Evolutionary conservation across 2,113 vertebrate species (phyloP), one percentile per base, ranked within the genome.

Genomic region (Oncorhynchus kisutch): DNA sequence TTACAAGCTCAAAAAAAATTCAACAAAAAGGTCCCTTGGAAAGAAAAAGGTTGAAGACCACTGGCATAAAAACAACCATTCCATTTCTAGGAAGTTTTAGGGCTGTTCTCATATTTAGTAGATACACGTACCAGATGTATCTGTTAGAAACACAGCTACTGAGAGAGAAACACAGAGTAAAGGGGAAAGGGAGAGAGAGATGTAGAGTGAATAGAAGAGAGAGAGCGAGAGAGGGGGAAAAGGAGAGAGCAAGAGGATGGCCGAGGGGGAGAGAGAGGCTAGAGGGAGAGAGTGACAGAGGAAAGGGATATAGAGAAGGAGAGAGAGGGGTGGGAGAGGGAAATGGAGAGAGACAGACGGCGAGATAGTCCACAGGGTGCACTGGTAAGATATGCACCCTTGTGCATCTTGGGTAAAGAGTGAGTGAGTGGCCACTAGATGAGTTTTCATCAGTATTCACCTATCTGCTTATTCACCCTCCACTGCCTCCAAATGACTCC

Each of bases 371-470:
- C 39, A 39, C 39, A 45, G 65, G 9, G 22, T 67, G 66, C 25
- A 5, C 6, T 12, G 29, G 66, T 27, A 27, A 67, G 66, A 67
- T 67, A 34, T 31, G 66, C 25, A 29, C 66, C 66, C 25, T 16
- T 16, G 29, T 34, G 66, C 66, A 67, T 34, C 18, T 16, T 67
- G 66, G 66, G 25, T 67, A 67, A 25, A 25, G 22, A 65, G 62
- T 9, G 39, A 45, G 39, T 45, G 39, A 65, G 62, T 65, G 24
- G 67, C 67, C 67, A 45, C 67, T 69, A n/a, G 24, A 67, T 27
- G 14, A 67, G 29, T 45, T 69, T 69, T n/a, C 57, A 75, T 79
- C 72, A 39, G 78, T 75, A 75, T 79, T 75, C 73, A 75, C 45
- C 68, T 24, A 67, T 72, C 67, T 57, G 18, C 22, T 59, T 22